Base-by-base conservation (phyloP, 2,888 invertebrate species). In the Ommatoiulus sabulosus region DNA sequence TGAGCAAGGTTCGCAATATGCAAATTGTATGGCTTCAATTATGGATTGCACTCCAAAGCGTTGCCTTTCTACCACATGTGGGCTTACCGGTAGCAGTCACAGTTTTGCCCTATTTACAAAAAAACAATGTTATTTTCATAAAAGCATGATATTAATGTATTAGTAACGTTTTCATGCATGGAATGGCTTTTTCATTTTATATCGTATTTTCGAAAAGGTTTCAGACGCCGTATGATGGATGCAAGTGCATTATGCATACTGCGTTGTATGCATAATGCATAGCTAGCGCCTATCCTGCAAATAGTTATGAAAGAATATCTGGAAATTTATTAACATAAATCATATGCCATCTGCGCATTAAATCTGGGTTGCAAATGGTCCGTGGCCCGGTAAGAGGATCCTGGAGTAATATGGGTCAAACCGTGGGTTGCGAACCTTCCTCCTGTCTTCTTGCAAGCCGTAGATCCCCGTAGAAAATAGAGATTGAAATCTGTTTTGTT, bases 291-390 rank as follows among this genome's bases (percentile, higher is more conserved):
- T 24, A 24, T 24, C 3, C 24, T 72, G n/a, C 24, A 72, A 72
- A 72, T 8, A 72, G 24, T 3, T 8, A 6, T 72, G 24, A 72
- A 72, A 24, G 7, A 20, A 24, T 72, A 24, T 72, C 24, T 10
- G 24, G 24, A 20, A 52, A 24, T 24, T n/a, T 24, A 72, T 72
- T 72, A 72, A 10, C 72, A 63, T 63, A 63, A 63, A 63, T 63
- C 63, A 72, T 24, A 72, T 72, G 72, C 72, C 72, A 72, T 72
- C 24, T 72, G 72, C 15, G 24, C 24, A 72, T 72, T 24, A 72
- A 24, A 72, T 72, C 8, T 72, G 24, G 24, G 3, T 72, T 72
- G 35, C 72, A 72, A 72, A 72, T 72, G 24, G 20, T 10, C 8
- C 24, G 3, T 8, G 6, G 17, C n/a, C 20, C 20, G 10, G n/a